These are phyloP conservation scores for Myotis yumanensis DNA, from an alignment of 2,113 vertebrate species.

Conservation along the genomic window DNA sequence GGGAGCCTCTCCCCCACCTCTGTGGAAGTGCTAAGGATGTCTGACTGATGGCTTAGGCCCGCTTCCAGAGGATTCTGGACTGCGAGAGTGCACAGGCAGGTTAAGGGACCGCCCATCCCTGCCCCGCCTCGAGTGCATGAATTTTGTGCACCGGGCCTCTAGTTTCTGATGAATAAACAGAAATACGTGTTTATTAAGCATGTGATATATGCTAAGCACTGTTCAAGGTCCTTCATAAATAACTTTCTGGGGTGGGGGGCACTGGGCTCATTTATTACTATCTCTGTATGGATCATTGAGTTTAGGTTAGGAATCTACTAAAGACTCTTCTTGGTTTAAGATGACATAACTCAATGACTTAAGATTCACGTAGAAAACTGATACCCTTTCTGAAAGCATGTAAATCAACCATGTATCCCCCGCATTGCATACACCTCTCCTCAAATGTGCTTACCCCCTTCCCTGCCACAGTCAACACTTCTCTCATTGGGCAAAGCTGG, in stretches of 20 bases:
- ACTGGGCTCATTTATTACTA: background rate
- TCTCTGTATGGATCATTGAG: background rate
- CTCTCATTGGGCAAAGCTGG: background rate
- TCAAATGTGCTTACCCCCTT: background rate
- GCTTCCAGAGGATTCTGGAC: too few species aligned
- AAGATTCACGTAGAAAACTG: background rate
- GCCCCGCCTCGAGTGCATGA: rapidly evolving
- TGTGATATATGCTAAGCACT: background rate
- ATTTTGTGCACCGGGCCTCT: too few species aligned
- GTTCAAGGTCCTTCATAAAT: background rate
- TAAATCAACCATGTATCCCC: background rate
- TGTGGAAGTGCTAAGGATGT: too few species aligned
- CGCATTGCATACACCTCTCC: background rate
- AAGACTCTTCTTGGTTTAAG: background rate
- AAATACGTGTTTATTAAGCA: background rate
- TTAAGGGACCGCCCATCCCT: too few species aligned
- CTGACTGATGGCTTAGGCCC: too few species aligned
- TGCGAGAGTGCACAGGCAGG: too few species aligned
- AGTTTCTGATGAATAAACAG: background rate
- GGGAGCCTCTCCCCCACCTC: too few species aligned
- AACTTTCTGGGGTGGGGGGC: background rate
- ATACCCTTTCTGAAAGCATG: background rate
- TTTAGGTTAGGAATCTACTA: background rate
- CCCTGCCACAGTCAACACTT: background rate
- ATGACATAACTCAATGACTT: background rate